These are phyloP conservation scores for Danio tinwini DNA, from an alignment of 2,797 vertebrate species.

Conservation along the genomic window DNA sequence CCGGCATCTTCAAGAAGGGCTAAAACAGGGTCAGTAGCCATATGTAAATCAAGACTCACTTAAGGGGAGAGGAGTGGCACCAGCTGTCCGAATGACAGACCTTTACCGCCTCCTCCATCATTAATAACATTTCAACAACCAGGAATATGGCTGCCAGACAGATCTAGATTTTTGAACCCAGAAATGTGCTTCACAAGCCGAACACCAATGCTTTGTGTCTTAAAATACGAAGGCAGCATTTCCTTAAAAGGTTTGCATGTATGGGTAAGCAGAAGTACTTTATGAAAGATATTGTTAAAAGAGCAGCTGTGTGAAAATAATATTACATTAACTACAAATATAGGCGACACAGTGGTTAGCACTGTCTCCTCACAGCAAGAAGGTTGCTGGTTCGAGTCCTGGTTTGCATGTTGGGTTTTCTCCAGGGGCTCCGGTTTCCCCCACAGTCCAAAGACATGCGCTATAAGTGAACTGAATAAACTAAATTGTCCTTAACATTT, in stretches of 20 bases:
- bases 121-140: not conserved
- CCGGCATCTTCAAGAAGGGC: conserved; percentile 30
- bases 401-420: too few relatives aligned
- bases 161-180: conserved; percentile 25
- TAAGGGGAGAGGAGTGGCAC: conserved; percentile 57
- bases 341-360: too few relatives aligned
- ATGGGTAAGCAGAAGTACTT: not conserved
- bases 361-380: too few relatives aligned
- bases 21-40: conserved; percentile 64
- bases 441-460: too few relatives aligned
- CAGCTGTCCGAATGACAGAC: conserved; percentile 63
- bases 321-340: not conserved
- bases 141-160: conserved; percentile 8
- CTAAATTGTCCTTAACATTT: too few relatives aligned
- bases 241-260: not conserved
- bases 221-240: not conserved
- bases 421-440: too few relatives aligned
- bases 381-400: too few relatives aligned
- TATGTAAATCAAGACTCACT: conserved; percentile 60
- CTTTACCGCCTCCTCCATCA: conserved; percentile 54
- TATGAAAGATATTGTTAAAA: not conserved
- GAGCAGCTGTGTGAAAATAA: too few relatives aligned
- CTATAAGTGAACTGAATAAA: too few relatives aligned
- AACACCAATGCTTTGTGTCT: not conserved
- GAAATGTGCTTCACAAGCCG: not conserved